Conservation (phyloP, 2,888 invertebrate species). For the Cenopis cana region DNA sequence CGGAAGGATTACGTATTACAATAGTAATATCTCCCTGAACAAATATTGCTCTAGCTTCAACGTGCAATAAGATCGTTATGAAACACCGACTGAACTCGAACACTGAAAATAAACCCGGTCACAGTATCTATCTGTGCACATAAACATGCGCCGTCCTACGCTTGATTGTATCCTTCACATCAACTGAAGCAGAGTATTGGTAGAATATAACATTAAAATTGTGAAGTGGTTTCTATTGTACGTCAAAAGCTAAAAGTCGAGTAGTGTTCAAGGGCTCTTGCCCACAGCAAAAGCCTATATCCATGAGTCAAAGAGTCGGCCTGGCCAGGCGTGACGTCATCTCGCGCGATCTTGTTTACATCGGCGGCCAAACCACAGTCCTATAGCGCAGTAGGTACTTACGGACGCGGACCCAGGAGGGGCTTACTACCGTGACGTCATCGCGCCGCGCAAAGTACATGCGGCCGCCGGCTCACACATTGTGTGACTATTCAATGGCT, state of each 20-base stretch:
- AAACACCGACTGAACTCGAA: background rate
- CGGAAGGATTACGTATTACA: too few species aligned
- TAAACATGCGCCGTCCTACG: background rate
- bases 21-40: too few species aligned
- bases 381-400: background rate
- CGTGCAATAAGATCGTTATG: background rate
- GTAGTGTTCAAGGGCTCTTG: background rate
- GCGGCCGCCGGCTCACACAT: too few species aligned
- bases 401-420: too few species aligned
- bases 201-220: too few species aligned
- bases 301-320: background rate
- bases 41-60: too few species aligned
- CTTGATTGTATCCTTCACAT: background rate
- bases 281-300: background rate
- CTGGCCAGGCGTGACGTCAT: conserved; percentile 12
- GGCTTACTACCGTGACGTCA: too few species aligned
- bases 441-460: too few species aligned
- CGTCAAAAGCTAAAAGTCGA: background rate
- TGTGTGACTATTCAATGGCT: too few species aligned
- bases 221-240: too few species aligned
- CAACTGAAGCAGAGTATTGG: background rate
- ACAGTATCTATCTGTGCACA: too few species aligned
- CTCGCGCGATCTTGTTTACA: conserved; percentile 39
- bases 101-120: too few species aligned
- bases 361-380: background rate